These are phyloP conservation scores for Pygoscelis adeliae DNA, from an alignment of 2,113 vertebrate genomes.

Conservation along the genomic window DNA sequence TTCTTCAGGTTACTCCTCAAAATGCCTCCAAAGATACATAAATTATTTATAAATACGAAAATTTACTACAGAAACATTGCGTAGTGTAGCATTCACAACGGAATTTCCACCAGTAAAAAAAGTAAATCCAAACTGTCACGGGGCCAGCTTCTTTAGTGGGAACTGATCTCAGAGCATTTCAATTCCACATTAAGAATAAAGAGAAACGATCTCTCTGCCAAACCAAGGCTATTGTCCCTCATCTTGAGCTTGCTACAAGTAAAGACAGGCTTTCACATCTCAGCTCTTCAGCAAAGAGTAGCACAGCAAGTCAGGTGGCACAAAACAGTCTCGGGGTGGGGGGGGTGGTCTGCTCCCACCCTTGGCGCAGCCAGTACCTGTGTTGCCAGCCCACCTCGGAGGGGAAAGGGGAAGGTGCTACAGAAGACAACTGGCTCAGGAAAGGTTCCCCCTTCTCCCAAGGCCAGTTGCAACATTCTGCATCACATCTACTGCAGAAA, in stretches of 20 bases:
- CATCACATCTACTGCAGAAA: accelerated
- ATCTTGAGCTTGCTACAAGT: background rate
- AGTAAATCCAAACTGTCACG: background rate
- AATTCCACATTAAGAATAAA: background rate
- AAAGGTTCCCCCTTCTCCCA: background rate
- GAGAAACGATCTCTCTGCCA: background rate
- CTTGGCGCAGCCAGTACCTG: background rate
- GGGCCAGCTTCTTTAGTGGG: background rate
- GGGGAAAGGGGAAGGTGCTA: background rate
- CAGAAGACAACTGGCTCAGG: background rate
- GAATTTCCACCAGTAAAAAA: background rate
- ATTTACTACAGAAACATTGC: background rate
- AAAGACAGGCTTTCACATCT: background rate
- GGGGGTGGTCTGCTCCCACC: background rate
- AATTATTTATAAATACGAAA: constrained; percentile 12
- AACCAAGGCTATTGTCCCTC: background rate
- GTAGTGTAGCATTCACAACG: background rate
- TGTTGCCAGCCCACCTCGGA: background rate
- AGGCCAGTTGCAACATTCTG: background rate
- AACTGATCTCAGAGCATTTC: background rate
- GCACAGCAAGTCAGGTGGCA: background rate
- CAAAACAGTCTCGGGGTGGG: background rate
- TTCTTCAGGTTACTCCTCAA: background rate
- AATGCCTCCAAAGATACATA: background rate
- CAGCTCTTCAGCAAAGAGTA: background rate